Evolutionary conservation across 2,888 invertebrate genomes (phyloP).

Genomic region (Chymomyza procnemis): DNA sequence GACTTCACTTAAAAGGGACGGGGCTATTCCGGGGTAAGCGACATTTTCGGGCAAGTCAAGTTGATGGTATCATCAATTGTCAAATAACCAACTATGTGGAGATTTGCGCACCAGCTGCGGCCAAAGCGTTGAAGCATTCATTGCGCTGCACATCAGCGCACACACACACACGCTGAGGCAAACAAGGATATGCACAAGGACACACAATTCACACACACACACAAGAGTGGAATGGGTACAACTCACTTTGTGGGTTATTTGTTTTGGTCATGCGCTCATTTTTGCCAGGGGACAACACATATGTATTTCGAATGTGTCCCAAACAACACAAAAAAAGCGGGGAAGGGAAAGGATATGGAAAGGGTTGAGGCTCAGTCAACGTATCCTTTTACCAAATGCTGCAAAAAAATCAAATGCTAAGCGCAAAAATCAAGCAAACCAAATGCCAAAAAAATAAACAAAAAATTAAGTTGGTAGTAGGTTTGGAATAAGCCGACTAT

Average conservation of each 20-base stretch:
- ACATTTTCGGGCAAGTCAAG: constrained; percentile 61
- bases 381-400: not conserved
- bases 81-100: constrained; percentile 71
- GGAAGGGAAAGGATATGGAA: not conserved
- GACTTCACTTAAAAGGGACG: not conserved
- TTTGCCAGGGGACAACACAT: constrained; percentile 34
- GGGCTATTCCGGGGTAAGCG: not conserved
- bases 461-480: not conserved
- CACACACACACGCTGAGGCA: constrained; percentile 14
- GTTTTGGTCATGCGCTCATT: constrained; percentile 71
- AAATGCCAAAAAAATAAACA: constrained; percentile 9
- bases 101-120: constrained; percentile 70
- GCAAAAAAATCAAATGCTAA: constrained; percentile 17
- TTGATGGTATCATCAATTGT: constrained; percentile 73
- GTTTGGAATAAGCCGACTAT: no score
- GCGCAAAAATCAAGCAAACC: constrained; percentile 15
- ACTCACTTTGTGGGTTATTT: constrained; percentile 72
- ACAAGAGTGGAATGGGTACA: constrained; percentile 43
- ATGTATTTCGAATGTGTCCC: constrained; percentile 51
- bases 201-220: constrained; percentile 2
- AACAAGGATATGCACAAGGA: constrained; percentile 1
- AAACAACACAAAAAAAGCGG: no score
- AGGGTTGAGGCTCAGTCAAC: not conserved
- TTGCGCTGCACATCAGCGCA: constrained; percentile 62
- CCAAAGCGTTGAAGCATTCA: constrained; percentile 70